Conservation (phyloP, 2,797 vertebrate genomes). For the Ateles fusciceps region DNA sequence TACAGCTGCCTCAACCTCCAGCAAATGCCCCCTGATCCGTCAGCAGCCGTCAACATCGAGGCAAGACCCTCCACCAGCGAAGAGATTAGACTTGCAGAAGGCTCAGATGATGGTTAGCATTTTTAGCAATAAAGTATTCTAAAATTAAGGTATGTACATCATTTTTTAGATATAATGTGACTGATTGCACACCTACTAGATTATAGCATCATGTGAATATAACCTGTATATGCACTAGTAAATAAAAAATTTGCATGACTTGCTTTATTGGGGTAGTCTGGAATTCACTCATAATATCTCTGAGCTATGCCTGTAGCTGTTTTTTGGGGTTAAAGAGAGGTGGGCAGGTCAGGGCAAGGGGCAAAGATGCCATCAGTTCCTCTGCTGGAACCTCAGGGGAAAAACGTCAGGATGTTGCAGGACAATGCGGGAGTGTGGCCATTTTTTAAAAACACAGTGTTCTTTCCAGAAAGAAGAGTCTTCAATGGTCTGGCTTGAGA, state of each 20-base stretch:
- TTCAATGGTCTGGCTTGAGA: not conserved
- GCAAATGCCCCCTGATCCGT: not conserved
- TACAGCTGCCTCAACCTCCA: not conserved
- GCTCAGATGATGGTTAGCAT: not conserved
- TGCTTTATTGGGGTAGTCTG: not conserved
- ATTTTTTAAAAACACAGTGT: not conserved
- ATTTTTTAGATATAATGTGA: not conserved
- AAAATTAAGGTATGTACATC: not conserved
- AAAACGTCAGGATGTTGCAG: not conserved
- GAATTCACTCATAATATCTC: not conserved
- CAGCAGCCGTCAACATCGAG: not conserved
- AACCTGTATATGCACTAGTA: not conserved
- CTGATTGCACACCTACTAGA: not conserved
- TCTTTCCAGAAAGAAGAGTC: not conserved
- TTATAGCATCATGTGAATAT: not conserved
- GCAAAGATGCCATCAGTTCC: no score
- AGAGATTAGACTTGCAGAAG: not conserved
- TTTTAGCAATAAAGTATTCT: not conserved
- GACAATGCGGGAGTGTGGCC: not conserved
- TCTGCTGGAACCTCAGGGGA: not conserved
- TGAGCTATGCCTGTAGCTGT: not conserved
- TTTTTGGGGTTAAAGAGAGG: not conserved
- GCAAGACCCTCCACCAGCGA: not conserved
- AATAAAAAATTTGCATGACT: not conserved
- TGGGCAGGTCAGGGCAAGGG: not conserved